A percentile compares a stretch with the other conserved stretches of the same genome.
phyloP scores from a whole-genome alignment of 2,113 vertebrate species.

The Corythornis madagascariensis region DNA sequence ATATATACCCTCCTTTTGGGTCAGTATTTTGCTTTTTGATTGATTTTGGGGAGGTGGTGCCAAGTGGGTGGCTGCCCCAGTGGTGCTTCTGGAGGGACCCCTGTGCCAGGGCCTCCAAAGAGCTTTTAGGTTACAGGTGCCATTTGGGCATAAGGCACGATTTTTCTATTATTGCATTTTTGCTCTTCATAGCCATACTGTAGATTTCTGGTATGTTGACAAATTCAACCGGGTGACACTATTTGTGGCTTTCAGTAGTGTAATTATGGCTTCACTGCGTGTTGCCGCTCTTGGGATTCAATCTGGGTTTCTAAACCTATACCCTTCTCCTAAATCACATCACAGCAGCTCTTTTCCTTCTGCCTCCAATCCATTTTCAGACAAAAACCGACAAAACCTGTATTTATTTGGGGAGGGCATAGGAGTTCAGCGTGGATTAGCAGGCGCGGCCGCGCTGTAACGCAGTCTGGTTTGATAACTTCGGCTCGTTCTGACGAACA shows the following conservation, averaged over 20 bases:
- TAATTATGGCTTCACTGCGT: slow-evolving; percentile 58
- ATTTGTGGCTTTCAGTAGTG: slow-evolving; percentile 54
- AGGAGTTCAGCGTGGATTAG: slow-evolving; percentile 54
- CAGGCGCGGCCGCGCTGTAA: slow-evolving; percentile 2
- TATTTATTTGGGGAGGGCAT: slow-evolving; percentile 55
- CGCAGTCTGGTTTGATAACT: slow-evolving; percentile 47
- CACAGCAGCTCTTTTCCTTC: slow-evolving; percentile 28
- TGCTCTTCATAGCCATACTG: slow-evolving; percentile 28
- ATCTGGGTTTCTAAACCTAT: slow-evolving; percentile 45
- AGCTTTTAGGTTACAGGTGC: not conserved
- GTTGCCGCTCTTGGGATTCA: not conserved
- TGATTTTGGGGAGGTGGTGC: not conserved
- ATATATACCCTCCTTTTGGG: not conserved
- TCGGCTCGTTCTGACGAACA: slow-evolving; percentile 37
- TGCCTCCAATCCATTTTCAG: slow-evolving; percentile 3
- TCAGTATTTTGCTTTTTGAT: not conserved
- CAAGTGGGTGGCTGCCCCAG: not conserved
- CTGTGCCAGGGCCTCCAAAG: not conserved
- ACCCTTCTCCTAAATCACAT: slow-evolving; percentile 41
- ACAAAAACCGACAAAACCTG: slow-evolving; percentile 40
- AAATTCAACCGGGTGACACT: slow-evolving; percentile 29
- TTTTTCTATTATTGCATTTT: slow-evolving; percentile 13
- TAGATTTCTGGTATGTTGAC: slow-evolving; percentile 45
- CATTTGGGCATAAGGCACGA: not conserved
- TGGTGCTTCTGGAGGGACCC: not conserved